Conservation (phyloP, 2,113 vertebrate species). For the Myocastor coypus region DNA sequence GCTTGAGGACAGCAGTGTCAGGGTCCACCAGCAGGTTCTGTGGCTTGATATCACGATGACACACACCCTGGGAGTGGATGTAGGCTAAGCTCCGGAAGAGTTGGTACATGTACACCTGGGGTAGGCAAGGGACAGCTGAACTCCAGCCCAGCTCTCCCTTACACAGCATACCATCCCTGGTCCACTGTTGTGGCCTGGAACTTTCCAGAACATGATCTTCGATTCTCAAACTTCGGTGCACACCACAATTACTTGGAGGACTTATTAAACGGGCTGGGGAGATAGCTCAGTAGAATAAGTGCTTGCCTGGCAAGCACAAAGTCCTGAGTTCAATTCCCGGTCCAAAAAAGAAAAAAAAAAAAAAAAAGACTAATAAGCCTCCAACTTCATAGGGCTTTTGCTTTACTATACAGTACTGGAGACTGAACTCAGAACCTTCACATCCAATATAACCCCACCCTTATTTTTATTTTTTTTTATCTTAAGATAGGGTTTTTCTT, state of each 20-base stretch:
- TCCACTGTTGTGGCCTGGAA: neutral
- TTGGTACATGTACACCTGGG: slow-evolving; percentile 97
- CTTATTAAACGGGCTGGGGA: neutral
- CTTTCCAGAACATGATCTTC: neutral
- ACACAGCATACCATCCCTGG: neutral
- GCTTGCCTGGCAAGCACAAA: too few relatives aligned
- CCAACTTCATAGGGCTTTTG: neutral
- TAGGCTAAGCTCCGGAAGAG: slow-evolving; percentile 97
- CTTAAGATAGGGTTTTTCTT: neutral
- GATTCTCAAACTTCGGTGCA: neutral
- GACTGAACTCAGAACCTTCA: neutral
- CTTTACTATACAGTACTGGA: neutral
- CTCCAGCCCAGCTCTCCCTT: neutral
- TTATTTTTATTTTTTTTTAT: neutral
- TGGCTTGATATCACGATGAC: slow-evolving; percentile 96
- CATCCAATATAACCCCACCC: neutral
- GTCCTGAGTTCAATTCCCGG: too few relatives aligned
- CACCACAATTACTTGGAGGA: neutral
- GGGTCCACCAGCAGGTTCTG: slow-evolving; percentile 97
- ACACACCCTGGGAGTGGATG: slow-evolving; percentile 97
- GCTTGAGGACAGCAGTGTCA: slow-evolving; percentile 95
- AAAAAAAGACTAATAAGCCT: neutral
- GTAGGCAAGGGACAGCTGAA: slow-evolving; percentile 16
- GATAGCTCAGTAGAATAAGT: too few relatives aligned
- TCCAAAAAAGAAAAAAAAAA: too few relatives aligned